Evolutionary conservation across 2,797 vertebrate species (phyloP), one percentile per base, ranked within the genome.

Genomic region (Carduelis carduelis): DNA sequence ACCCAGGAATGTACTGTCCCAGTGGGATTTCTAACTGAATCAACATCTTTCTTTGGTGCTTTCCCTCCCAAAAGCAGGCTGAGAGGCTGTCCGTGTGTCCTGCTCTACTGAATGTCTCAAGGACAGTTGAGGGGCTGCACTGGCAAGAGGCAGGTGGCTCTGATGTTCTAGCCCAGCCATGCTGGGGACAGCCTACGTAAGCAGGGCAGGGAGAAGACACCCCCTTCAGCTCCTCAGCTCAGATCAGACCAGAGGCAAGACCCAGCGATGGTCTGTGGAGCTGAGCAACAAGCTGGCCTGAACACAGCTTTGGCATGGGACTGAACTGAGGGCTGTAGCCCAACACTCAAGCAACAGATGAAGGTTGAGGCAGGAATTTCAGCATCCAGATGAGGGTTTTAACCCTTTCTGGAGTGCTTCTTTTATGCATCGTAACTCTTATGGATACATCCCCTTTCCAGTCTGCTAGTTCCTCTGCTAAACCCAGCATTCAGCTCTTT

Each of bases 1-100:
- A 85, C 89, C 44, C 11, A 60, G 59, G 64, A 95, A 91, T 56
- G 72, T 20, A 61, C 28, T 17, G 43, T 66, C 85, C 91, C 76
- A 47, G 37, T 0, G 21, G 94, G 76, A 90, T 53, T 93, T 83
- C 61, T 85, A 68, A 78, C 57, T 16, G 60, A 91, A 94, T 47
- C 79, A 68, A 94, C 56, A 34, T 65, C 61, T 69, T 74, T 77
- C 83, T 82, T 70, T 57, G 35, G 72, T 86, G 61, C 21, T 14
- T 50, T 77, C 30, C 28, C 35, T 76, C 41, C 30, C 9, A 1
- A 92, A 41, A 84, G 47, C 9, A 28, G 34, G 39, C 66, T 83
- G 60, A 87, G 68, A 70, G 26, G 60, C 80, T 2, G 1, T n/a
- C 32, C 8, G 1, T 0, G 1, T 32, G 16, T 52, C 55, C 32